Evolutionary conservation across 2,888 invertebrate species (phyloP).

Genomic region (Sthenelais limicola): DNA sequence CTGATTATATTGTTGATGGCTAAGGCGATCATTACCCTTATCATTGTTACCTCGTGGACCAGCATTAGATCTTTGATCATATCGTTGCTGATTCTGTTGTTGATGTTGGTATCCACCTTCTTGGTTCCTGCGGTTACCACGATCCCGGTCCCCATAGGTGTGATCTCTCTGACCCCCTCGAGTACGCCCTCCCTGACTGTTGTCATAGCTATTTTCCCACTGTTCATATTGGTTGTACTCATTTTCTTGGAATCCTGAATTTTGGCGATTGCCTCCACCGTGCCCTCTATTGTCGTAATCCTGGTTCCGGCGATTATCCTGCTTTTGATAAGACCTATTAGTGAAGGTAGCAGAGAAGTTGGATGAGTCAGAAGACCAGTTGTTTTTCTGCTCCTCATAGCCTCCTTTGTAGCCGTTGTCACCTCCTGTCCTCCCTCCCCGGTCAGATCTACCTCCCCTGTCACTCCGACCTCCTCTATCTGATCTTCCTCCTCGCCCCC

Average conservation of each 20-base stretch:
- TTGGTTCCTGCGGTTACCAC: constrained; percentile 5
- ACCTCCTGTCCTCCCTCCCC: background rate
- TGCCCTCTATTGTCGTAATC: background rate
- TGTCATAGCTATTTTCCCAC: background rate
- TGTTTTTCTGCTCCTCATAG: too few relatives aligned
- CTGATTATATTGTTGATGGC: constrained; percentile 4
- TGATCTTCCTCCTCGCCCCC: too few relatives aligned
- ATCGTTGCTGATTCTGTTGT: constrained; percentile 16
- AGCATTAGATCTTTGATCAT: constrained; percentile 28
- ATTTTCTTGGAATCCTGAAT: constrained; percentile 16
- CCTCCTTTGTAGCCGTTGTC: constrained; percentile 3
- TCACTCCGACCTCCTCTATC: too few relatives aligned
- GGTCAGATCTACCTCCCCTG: background rate
- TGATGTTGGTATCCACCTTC: background rate
- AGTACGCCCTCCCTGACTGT: too few relatives aligned
- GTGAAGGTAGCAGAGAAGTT: too few relatives aligned
- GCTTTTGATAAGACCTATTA: too few relatives aligned
- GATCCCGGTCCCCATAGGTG: too few relatives aligned
- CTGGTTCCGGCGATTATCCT: background rate
- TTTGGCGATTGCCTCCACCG: background rate
- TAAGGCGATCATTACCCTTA: background rate
- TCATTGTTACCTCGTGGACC: constrained; percentile 5
- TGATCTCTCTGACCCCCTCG: too few relatives aligned
- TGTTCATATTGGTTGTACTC: background rate
- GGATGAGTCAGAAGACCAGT: too few relatives aligned